Conservation (phyloP, 2,113 vertebrate genomes). For the Tupaia tana region DNA sequence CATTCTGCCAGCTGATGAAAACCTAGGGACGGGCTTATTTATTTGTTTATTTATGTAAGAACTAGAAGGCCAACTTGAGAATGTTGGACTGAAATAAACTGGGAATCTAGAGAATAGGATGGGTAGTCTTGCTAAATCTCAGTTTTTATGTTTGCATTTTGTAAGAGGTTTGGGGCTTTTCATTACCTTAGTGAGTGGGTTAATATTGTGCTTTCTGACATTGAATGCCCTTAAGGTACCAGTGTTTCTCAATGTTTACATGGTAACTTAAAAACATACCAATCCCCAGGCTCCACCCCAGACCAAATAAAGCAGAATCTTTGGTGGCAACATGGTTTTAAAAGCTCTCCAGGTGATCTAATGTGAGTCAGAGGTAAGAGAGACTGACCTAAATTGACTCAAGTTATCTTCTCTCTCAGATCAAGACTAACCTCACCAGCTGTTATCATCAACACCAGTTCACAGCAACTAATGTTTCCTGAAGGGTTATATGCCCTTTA, state of each 20-base stretch:
- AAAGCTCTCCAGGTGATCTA: neutral
- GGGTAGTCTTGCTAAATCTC: neutral
- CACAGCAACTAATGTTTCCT: neutral
- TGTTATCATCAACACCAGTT: neutral
- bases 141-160: neutral
- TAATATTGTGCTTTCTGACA: slow-evolving; percentile 3
- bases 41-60: neutral
- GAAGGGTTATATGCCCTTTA: neutral
- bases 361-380: neutral
- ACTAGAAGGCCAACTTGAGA: neutral
- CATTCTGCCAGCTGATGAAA: slow-evolving; percentile 59
- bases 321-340: neutral
- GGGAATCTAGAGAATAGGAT: neutral
- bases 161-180: neutral
- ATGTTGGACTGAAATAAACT: slow-evolving; percentile 37
- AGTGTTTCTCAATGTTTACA: slow-evolving; percentile 3
- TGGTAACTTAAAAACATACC: neutral
- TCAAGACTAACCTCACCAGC: neutral
- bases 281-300: neutral
- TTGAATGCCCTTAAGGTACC: neutral
- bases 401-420: neutral
- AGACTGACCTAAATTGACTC: neutral
- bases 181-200: neutral
- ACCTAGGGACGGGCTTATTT: neutral
- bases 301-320: neutral